These are phyloP conservation scores for Pseudomyrmex pallidus DNA, from an alignment of 1,140 invertebrate species.

Conservation along the genomic window DNA sequence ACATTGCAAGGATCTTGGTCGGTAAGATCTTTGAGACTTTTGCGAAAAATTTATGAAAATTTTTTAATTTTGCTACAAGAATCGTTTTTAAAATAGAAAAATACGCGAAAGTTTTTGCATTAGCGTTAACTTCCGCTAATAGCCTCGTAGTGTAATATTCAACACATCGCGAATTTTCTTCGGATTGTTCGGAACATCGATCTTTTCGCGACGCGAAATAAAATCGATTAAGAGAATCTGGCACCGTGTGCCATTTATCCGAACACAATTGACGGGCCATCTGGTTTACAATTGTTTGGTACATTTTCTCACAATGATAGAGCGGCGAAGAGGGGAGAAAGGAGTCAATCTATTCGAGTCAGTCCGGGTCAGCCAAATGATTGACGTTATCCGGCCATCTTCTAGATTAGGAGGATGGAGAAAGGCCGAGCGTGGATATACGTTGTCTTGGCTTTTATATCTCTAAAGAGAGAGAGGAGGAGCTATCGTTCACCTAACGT, in stretches of 20 bases:
- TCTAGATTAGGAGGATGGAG: constrained; percentile 81
- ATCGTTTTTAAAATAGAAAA: no score
- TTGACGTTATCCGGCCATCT: constrained; percentile 82
- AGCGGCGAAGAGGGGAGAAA: background rate
- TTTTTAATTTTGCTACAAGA: background rate
- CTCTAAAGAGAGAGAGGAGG: background rate
- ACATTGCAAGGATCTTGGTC: no score
- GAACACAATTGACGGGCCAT: constrained; percentile 68
- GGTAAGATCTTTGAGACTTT: background rate
- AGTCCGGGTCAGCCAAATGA: constrained; percentile 80
- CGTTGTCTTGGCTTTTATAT: constrained; percentile 65
- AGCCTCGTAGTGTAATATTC: no score
- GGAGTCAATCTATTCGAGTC: constrained; percentile 62
- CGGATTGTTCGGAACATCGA: no score
- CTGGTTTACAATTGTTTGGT: constrained; percentile 76
- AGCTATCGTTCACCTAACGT: constrained; percentile 35
- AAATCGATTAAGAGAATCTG: no score
- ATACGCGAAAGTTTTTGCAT: no score
- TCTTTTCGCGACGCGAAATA: no score
- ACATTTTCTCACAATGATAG: constrained; percentile 75
- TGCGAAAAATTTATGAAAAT: background rate
- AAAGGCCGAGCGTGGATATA: constrained; percentile 54
- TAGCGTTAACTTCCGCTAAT: no score
- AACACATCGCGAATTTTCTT: no score
- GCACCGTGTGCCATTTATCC: constrained; percentile 69